Evolutionary conservation across 2,888 invertebrate genomes (phyloP), one percentile per base, ranked within the genome.

Genomic region (Balanococcus diminutus): DNA sequence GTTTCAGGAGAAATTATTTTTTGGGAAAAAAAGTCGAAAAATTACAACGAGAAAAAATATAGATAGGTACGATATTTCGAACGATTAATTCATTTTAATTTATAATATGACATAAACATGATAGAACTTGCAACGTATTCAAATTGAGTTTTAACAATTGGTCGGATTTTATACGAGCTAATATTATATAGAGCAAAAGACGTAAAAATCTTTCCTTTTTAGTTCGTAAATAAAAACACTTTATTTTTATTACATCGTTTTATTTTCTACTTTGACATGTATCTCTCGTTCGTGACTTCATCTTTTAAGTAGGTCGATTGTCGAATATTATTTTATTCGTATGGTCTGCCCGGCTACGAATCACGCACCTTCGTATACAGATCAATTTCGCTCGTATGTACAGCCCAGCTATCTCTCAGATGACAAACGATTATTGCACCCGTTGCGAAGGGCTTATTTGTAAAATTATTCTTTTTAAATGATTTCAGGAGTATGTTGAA

Each of bases 401-500:
- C 28, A 28, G n/a, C 28, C 28, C 67, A 28, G 67, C 25, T 67
- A 28, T 67, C 25, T 31, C 28, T 31, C 67, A 67, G 67, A 67
- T 67, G 67, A 67, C 67, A 67, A 67, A 67, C 67, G 67, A 67
- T 67, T 67, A 67, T 67, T 67, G 67, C 67, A 67, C 16, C 22
- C 67, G 28, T 67, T 67, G 28, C 28, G 67, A 16, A 14, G n/a
- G 28, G 67, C 28, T 67, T 67, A 67, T 67, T 67, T 67, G 67
- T 67, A 67, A 67, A 67, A 67, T 67, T 67, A 67, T 67, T 67
- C 36, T 67, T 67, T 67, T 51, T 6, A 83, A 75, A 83, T 83
- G 83, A 39, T 94, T 94, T 90, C 93, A 94, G 94, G 94, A 96
- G 96, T 94, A 96, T 96, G 96, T 94, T 96, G 94, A 96, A 96